phyloP scores from a whole-genome alignment of 2,113 vertebrate species.

The Pandion haliaetus region DNA sequence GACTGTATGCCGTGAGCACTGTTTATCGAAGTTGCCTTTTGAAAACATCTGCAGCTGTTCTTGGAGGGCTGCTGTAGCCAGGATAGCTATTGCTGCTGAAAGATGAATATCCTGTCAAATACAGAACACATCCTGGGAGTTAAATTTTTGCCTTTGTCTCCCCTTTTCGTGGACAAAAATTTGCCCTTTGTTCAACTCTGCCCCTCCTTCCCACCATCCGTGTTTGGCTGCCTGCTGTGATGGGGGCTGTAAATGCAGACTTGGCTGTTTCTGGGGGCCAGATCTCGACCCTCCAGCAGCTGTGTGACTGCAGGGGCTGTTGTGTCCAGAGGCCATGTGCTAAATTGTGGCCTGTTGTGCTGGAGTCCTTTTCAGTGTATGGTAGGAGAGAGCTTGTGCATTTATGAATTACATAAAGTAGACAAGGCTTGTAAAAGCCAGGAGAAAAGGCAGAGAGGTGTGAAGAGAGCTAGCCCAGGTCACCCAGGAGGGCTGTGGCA shows the following conservation, averaged over 20 bases:
- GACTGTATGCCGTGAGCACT: accelerated
- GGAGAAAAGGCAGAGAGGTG: not conserved
- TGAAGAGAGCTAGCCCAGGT: not conserved
- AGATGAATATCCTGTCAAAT: not conserved
- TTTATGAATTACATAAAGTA: not conserved
- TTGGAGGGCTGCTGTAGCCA: not conserved
- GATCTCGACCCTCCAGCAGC: not conserved
- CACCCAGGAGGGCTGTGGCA: not conserved
- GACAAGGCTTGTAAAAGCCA: not conserved
- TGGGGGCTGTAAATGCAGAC: not conserved
- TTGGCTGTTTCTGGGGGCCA: not conserved
- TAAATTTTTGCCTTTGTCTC: not conserved
- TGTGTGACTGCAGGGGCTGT: not conserved
- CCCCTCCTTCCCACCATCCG: accelerated
- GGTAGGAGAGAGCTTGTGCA: not conserved
- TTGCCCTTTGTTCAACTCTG: not conserved
- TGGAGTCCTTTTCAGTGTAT: not conserved
- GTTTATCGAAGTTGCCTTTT: not conserved
- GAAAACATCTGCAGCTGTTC: not conserved
- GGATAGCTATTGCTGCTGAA: not conserved
- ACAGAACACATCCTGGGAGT: not conserved
- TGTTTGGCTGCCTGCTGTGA: not conserved
- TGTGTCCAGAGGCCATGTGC: not conserved
- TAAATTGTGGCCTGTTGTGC: not conserved
- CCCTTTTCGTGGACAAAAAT: not conserved